phyloP scores from a whole-genome alignment of 2,888 invertebrate genomes.

The Taenaris catops region DNA sequence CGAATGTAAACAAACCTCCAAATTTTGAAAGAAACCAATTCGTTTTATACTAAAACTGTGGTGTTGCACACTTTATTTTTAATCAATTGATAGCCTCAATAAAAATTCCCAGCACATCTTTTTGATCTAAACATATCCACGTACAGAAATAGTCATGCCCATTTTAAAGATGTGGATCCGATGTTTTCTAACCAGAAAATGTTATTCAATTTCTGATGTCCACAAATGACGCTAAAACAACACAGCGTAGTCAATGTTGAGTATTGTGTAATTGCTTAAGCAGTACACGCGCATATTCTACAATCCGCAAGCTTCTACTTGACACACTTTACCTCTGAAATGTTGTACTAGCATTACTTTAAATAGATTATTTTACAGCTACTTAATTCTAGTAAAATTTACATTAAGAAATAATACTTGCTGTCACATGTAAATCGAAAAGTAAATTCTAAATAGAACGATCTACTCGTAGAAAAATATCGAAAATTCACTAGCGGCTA shows the following conservation, averaged over 20 bases:
- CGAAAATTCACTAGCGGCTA: too few species aligned
- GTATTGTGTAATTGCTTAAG: conserved; percentile 11
- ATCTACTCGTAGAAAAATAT: too few species aligned
- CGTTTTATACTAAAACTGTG: too few species aligned
- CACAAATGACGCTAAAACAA: conserved; percentile 6
- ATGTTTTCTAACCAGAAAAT: conserved; percentile 1
- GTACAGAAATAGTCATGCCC: conserved; percentile 3
- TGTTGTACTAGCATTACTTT: background rate
- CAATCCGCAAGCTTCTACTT: conserved; percentile 11
- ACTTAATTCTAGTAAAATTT: too few species aligned
- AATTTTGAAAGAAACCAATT: too few species aligned
- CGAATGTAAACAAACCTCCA: too few species aligned
- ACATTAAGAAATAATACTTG: too few species aligned
- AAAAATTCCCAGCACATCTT: conserved; percentile 1
- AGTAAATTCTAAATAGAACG: too few species aligned
- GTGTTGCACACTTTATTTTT: background rate
- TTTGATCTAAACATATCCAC: conserved; percentile 6
- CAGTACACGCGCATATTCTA: conserved; percentile 9
- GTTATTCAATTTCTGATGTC: background rate
- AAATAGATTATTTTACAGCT: too few species aligned
- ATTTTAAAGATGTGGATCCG: background rate
- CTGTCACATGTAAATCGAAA: too few species aligned
- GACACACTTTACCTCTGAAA: conserved; percentile 4
- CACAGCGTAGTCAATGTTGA: conserved; percentile 7
- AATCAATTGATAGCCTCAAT: conserved; percentile 4